Percentiles rank a stretch among this genome's conserved stretches.
phyloP scores from a whole-genome alignment of 2,113 vertebrate species.

The Megaceryle torquata region DNA sequence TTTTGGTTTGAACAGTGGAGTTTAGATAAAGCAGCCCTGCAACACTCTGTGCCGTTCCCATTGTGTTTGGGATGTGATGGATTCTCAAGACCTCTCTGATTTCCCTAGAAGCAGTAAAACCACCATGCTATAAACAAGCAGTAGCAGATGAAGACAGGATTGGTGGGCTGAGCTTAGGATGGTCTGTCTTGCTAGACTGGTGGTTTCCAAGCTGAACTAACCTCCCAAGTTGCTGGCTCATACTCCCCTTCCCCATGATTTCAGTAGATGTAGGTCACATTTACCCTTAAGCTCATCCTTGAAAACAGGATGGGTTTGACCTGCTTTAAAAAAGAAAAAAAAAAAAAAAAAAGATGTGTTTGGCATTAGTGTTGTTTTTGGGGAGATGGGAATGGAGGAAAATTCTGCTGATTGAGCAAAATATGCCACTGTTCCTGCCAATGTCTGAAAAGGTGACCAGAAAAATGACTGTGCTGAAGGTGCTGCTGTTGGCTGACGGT shows the following conservation, averaged over 20 bases:
- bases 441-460: rapidly evolving
- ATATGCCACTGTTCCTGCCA: background rate
- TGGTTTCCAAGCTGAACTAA: background rate
- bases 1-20: background rate
- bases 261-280: background rate
- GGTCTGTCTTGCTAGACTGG: background rate
- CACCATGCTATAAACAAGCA: background rate
- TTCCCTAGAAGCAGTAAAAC: background rate
- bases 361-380: background rate
- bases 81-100: background rate
- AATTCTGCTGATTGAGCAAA: background rate
- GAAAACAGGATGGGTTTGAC: background rate
- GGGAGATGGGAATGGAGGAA: background rate
- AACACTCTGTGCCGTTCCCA: background rate
- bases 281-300: background rate
- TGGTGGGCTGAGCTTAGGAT: background rate
- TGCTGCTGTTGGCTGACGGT: background rate
- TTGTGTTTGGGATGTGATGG: background rate
- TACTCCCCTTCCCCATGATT: background rate
- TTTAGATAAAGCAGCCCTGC: constrained; percentile 9
- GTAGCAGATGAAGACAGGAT: background rate
- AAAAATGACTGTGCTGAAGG: background rate
- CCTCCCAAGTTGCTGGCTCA: background rate
- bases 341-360: background rate
- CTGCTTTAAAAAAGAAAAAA: background rate